These are phyloP conservation scores for Fissipunctia ypsillon DNA, from an alignment of 2,888 invertebrate species.

Conservation along the genomic window DNA sequence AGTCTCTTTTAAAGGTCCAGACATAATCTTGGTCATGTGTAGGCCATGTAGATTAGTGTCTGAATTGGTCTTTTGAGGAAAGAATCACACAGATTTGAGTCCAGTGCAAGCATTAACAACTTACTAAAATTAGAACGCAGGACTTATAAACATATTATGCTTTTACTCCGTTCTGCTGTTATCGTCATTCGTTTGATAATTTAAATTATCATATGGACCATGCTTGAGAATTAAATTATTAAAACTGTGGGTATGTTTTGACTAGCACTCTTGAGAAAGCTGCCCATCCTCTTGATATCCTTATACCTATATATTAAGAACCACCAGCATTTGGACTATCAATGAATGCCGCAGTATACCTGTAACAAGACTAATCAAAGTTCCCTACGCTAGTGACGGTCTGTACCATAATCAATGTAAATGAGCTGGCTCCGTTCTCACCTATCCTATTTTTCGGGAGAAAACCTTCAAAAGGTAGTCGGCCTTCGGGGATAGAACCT, in stretches of 20 bases:
- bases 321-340: not conserved
- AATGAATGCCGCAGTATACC: not conserved
- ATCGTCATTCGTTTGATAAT: no score
- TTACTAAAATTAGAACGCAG: no score
- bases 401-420: not conserved
- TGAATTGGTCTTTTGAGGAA: no score
- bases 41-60: no score
- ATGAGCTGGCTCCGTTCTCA: not conserved
- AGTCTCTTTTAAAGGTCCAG: no score
- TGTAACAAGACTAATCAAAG: no score
- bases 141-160: no score
- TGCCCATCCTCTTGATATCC: not conserved
- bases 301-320: not conserved
- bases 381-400: not conserved
- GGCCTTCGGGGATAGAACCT: not conserved
- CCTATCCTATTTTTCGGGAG: not conserved
- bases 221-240: not conserved
- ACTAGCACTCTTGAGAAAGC: not conserved
- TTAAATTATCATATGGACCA: no score
- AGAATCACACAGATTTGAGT: no score
- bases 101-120: no score
- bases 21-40: no score
- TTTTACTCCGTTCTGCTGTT: no score
- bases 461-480: not conserved
- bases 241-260: not conserved